phyloP scores from a whole-genome alignment of 2,797 vertebrate species.

The Acanthornis magna region DNA sequence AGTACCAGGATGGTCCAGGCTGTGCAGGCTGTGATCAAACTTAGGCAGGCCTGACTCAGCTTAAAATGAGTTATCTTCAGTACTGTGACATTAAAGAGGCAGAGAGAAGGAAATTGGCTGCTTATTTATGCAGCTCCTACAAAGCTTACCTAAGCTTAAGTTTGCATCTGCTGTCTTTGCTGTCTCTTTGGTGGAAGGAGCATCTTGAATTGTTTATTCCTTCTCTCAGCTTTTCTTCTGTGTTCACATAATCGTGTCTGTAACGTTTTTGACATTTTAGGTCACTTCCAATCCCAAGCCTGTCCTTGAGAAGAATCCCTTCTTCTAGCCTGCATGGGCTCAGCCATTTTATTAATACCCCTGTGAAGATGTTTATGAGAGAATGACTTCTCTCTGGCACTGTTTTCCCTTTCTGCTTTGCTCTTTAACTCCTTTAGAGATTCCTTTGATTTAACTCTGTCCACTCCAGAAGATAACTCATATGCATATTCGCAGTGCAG shows the following conservation, averaged over 20 bases:
- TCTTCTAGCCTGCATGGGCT: neutral
- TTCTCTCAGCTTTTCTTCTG: constrained; percentile 64
- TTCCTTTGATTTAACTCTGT: constrained; percentile 37
- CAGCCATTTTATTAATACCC: neutral
- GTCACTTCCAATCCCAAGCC: constrained; percentile 25
- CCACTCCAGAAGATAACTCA: neutral
- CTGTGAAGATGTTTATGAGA: neutral
- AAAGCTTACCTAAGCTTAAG: constrained; percentile 67
- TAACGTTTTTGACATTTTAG: constrained; percentile 42
- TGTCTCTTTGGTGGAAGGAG: constrained; percentile 36
- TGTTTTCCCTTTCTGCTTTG: neutral
- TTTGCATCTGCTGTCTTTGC: constrained; percentile 58
- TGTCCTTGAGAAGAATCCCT: constrained; percentile 38
- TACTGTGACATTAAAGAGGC: neutral
- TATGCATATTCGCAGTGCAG: neutral
- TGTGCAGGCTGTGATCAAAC: neutral
- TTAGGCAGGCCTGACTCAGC: constrained; percentile 38
- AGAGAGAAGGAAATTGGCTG: constrained; percentile 30
- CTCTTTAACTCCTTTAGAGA: constrained; percentile 7
- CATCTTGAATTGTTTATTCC: constrained; percentile 60
- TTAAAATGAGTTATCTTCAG: constrained; percentile 21
- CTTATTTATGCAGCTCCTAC: constrained; percentile 40
- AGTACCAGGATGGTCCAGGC: neutral
- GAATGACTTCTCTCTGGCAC: neutral
- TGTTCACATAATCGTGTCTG: neutral